Base-by-base conservation (phyloP, 37 sponge, comb jelly and placozoan genomes). In the Agelas oroides region DNA sequence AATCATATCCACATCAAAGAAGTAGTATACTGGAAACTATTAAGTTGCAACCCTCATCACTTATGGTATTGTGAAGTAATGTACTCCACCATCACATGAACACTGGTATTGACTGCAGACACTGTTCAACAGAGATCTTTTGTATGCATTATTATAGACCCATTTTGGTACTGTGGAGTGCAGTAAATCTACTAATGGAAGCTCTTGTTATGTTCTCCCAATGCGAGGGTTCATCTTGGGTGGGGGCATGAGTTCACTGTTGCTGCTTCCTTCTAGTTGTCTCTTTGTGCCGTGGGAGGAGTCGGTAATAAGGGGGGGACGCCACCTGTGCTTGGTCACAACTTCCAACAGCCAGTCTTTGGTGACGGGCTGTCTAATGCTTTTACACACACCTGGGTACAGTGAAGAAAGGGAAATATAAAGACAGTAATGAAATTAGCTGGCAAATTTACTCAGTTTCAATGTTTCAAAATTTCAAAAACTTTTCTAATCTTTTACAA, bases 1-100 rank as follows among this genome's bases (percentile, higher is more conserved):
- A 17, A 95, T 97, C 76, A 94, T 95, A 59, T 91, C 96, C n/a
- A 95, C 98, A 8, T 82, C 78, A 60, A 95, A 95, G 95, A 97
- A 97, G 71, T 93, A 96, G 41, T 25, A 23, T 23, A 65, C 28
- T 30, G 19, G 20, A 20, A 2, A 68, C 31, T 68, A 61, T 12
- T 12, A 61, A 14, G 25, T 46, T 46, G 46, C 46, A 46, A 46
- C 46, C 46, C 8, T 46, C 46, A 3, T 46, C 46, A 12, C 46
- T 46, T 46, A n/a, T n/a, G 46, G 46, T 46, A 46, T 3, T 46
- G 8, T 46, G 8, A 46, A 12, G 8, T 8, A 46, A 3, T 46
- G 8, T 46, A 46, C 6, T 46, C 6, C 46, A 46, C 46, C 46
- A 12, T 46, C 46, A 46, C 46, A 46, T 46, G 8, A 12, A 46